Conservation (phyloP, 2,888 invertebrate species). For the Deroplatys truncata region DNA sequence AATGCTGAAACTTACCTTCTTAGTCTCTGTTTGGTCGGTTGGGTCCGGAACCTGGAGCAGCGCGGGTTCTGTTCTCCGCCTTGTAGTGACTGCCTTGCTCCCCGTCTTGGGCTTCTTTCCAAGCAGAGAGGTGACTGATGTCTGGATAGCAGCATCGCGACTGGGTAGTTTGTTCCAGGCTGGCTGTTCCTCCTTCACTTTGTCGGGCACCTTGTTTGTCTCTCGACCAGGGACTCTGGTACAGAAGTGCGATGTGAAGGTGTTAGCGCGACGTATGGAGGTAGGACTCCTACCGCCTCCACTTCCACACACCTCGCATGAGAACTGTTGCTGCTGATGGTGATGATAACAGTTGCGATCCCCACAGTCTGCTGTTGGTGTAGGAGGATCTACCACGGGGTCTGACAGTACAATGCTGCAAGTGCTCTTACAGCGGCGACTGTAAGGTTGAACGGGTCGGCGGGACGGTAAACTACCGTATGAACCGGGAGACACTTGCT, state of each 20-base stretch:
- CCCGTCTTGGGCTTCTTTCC: not conserved
- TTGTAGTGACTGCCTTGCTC: not conserved
- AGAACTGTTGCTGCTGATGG: constrained; percentile 23
- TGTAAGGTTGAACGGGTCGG: constrained; percentile 42
- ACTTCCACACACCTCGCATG: constrained; percentile 43
- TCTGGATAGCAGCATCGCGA: constrained; percentile 52
- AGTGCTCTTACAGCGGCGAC: constrained; percentile 59
- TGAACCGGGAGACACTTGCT: constrained; percentile 46
- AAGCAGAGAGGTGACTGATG: constrained; percentile 33
- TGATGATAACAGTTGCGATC: constrained; percentile 48
- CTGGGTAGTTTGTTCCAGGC: constrained; percentile 36
- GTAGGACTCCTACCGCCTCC: constrained; percentile 30
- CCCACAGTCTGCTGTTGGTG: constrained; percentile 37
- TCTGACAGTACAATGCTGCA: constrained; percentile 58
- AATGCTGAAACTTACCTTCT: not conserved
- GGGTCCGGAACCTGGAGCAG: not conserved
- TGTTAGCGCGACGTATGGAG: constrained; percentile 34
- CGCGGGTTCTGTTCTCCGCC: not conserved
- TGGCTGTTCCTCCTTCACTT: not conserved
- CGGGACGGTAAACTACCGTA: constrained; percentile 37
- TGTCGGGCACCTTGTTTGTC: constrained; percentile 33
- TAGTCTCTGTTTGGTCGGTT: not conserved
- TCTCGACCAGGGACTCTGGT: constrained; percentile 39
- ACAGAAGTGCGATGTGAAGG: constrained; percentile 44
- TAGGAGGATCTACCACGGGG: not conserved